A percentile compares a stretch with the other conserved stretches of the same genome.
phyloP scores from a whole-genome alignment of 2,888 invertebrate species.

The Myopa testacea region DNA sequence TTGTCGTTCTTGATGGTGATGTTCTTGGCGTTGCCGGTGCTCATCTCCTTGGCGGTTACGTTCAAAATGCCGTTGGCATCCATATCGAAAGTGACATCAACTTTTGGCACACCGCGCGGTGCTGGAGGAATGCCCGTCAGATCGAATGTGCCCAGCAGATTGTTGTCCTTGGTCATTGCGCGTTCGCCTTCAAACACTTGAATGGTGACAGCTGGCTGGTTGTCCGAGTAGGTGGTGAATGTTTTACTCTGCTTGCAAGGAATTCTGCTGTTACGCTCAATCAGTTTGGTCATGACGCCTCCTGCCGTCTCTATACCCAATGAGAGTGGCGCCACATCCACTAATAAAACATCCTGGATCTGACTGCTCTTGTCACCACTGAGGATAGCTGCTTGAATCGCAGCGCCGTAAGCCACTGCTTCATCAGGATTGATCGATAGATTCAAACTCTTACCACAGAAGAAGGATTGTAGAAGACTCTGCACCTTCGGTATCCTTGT shows the following conservation, averaged over 20 bases:
- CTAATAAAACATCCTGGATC: conserved; percentile 80
- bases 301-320: conserved; percentile 84
- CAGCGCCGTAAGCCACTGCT: conserved; percentile 84
- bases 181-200: conserved; percentile 83
- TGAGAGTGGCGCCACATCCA: conserved; percentile 78
- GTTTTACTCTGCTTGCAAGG: conserved; percentile 80
- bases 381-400: conserved; percentile 80
- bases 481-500: conserved; percentile 85
- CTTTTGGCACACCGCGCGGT: conserved; percentile 87
- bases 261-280: conserved; percentile 79
- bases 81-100: conserved; percentile 83
- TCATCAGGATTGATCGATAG: conserved; percentile 84
- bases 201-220: conserved; percentile 81
- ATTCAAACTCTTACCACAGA: conserved; percentile 79
- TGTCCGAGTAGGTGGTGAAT: conserved; percentile 85
- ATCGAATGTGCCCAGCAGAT: conserved; percentile 94
- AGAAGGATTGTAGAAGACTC: conserved; percentile 79
- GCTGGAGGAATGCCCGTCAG: conserved; percentile 96
- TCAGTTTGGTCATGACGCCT: conserved; percentile 83
- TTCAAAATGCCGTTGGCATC: conserved; percentile 97
- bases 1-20: conserved; percentile 88
- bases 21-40: conserved; percentile 77
- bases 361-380: conserved; percentile 77
- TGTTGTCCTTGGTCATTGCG: conserved; percentile 94
- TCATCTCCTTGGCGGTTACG: conserved; percentile 81